These are phyloP conservation scores for Catharus ustulatus DNA, from an alignment of 2,797 vertebrate genomes.

Conservation along the genomic window DNA sequence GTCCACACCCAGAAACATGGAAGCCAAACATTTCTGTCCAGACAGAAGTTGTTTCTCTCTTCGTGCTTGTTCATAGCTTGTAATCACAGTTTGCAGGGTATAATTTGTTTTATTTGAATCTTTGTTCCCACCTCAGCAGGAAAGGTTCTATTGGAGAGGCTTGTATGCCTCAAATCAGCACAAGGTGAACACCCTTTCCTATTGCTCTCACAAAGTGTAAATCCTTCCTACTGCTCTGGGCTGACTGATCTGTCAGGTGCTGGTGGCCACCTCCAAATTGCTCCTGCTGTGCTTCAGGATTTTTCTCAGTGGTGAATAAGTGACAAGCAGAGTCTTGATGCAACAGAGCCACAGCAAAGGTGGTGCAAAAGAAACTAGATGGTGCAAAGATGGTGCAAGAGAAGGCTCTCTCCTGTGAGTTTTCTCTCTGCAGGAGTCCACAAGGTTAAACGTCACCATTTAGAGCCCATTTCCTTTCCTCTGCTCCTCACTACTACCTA, in stretches of 20 bases:
- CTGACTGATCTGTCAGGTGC: background rate
- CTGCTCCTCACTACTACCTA: background rate
- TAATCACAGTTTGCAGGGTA: background rate
- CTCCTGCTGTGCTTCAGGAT: background rate
- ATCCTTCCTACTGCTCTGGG: background rate
- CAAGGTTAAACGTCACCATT: background rate
- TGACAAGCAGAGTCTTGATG: background rate
- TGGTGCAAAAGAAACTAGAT: background rate
- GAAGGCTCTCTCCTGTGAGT: background rate
- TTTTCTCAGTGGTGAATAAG: background rate
- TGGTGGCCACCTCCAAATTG: background rate
- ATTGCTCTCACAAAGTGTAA: background rate
- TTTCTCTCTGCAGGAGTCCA: background rate
- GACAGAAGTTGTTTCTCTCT: background rate
- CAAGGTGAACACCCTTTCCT: background rate
- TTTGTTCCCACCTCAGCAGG: background rate
- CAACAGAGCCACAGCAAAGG: background rate
- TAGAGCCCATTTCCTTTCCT: background rate
- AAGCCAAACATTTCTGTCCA: background rate
- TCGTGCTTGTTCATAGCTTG: background rate
- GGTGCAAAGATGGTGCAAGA: no score
- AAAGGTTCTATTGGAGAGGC: background rate
- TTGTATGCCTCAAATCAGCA: background rate
- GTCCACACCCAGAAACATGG: background rate
- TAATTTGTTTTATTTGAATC: background rate